Conservation (phyloP, 2,888 invertebrate species). For the Rhodophaea formosa region DNA sequence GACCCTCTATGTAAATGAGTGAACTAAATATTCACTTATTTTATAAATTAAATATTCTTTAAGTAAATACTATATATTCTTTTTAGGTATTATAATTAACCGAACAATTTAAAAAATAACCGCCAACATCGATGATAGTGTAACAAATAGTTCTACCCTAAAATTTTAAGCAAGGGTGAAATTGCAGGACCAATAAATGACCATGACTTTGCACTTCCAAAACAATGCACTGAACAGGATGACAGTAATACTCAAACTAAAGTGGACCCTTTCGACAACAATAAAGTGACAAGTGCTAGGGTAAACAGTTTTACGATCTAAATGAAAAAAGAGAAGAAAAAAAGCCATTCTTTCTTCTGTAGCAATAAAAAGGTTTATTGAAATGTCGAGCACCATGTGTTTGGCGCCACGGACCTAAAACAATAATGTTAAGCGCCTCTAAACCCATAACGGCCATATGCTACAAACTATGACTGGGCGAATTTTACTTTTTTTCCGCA, state of each 20-base stretch:
- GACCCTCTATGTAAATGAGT: too few relatives aligned
- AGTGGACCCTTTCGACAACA: conserved; percentile 38
- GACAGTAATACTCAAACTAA: conserved; percentile 40
- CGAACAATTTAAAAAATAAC: too few relatives aligned
- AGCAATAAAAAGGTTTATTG: conserved; percentile 17
- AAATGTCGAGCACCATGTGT: conserved; percentile 58
- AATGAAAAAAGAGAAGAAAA: conserved; percentile 47
- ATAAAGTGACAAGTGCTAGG: conserved; percentile 57
- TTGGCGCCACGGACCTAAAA: conserved; percentile 71
- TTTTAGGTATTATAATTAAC: too few relatives aligned
- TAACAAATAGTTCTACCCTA: too few relatives aligned
- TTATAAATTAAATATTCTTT: too few relatives aligned
- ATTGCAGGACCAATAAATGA: conserved; percentile 1
- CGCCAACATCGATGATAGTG: too few relatives aligned
- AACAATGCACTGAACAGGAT: conserved; percentile 13
- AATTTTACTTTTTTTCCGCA: conserved; percentile 12
- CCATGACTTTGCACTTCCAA: conserved; percentile 9
- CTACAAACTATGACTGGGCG: conserved; percentile 13
- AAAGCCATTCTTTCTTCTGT: conserved; percentile 47
- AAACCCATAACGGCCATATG: conserved; percentile 29
- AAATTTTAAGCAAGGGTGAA: neutral
- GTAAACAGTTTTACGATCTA: conserved; percentile 61
- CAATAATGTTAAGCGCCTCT: conserved; percentile 50
- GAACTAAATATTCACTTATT: too few relatives aligned
- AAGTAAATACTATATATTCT: too few relatives aligned